phyloP scores from a whole-genome alignment of 2,797 vertebrate genomes.

The Morelia viridis region DNA sequence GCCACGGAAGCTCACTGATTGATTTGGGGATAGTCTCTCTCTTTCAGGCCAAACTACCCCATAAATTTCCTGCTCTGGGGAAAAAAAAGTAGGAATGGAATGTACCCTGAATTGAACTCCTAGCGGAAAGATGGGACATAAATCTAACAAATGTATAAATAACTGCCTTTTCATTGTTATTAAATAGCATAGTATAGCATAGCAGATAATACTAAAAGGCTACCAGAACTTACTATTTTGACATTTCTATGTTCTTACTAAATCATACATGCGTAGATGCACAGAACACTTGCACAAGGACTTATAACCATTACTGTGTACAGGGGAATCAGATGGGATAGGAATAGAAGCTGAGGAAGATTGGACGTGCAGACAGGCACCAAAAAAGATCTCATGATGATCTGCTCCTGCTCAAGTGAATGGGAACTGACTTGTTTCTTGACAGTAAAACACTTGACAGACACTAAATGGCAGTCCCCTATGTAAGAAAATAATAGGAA shows the following conservation, averaged over 20 bases:
- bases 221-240: neutral
- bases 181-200: neutral
- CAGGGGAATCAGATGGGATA: neutral
- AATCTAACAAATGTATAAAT: too few relatives aligned
- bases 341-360: neutral
- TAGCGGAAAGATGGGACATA: neutral
- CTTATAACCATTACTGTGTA: neutral
- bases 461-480: neutral
- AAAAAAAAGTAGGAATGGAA: too few relatives aligned
- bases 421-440: neutral
- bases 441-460: neutral
- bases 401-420: neutral
- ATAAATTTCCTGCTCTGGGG: neutral
- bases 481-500: constrained; percentile 8
- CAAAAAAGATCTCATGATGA: neutral
- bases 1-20: neutral
- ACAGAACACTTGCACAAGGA: neutral
- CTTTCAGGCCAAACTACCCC: neutral
- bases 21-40: neutral
- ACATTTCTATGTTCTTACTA: neutral
- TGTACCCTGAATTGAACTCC: neutral
- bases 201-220: neutral
- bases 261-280: neutral
- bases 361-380: neutral
- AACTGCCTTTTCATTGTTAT: neutral